Conservation (phyloP, 1,140 invertebrate genomes). For the Macrobrachium nipponense region DNA sequence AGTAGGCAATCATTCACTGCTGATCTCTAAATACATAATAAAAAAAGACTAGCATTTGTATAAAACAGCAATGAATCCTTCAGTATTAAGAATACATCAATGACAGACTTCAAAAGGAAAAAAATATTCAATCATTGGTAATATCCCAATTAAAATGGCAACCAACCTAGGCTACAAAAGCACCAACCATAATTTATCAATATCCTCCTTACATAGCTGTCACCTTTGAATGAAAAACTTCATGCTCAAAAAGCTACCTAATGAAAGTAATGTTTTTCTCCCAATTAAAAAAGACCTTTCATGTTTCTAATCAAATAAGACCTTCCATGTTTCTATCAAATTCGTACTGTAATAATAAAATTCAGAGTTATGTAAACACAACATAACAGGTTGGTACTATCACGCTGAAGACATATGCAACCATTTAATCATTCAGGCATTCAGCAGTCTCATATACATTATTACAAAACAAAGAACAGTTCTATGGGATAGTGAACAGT, state of each 20-base stretch:
- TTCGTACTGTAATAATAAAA: too few species aligned
- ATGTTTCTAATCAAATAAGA: too few species aligned
- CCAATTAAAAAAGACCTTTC: too few species aligned
- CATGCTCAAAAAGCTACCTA: conserved; percentile 42
- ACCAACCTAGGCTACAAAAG: conserved; percentile 46
- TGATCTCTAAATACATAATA: conserved; percentile 32
- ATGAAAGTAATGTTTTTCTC: not conserved
- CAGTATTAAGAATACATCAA: conserved; percentile 32
- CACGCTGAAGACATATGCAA: too few species aligned
- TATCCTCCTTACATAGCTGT: not conserved
- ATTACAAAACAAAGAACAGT: conserved; percentile 43
- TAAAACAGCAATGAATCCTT: conserved; percentile 36
- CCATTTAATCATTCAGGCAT: too few species aligned
- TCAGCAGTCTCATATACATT: not conserved
- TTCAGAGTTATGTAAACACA: not conserved
- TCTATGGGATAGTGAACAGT: conserved; percentile 45
- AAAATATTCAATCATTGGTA: not conserved
- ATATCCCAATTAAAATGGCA: conserved; percentile 22
- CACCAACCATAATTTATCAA: conserved; percentile 22
- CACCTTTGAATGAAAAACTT: conserved; percentile 4
- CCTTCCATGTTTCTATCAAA: too few species aligned
- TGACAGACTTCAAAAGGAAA: conserved; percentile 5
- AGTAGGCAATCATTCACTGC: conserved; percentile 20
- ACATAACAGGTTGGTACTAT: not conserved
- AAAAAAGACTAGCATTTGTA: conserved; percentile 52